Evolutionary conservation across 2,888 invertebrate species (phyloP).

Genomic region (Leptopilina syphax): DNA sequence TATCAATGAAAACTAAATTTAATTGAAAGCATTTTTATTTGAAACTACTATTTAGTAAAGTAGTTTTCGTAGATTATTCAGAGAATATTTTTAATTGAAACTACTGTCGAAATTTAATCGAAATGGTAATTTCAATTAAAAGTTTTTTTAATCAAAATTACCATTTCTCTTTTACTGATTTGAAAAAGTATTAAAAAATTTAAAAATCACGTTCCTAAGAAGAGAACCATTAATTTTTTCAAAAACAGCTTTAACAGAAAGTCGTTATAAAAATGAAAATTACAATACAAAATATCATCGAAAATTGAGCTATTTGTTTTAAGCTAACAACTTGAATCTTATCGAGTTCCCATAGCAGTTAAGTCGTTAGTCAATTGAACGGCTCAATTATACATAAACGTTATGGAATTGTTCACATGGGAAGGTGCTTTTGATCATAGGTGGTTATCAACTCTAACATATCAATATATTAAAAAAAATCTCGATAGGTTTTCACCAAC

Average conservation of each 20-base stretch:
- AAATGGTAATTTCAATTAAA: too few species aligned
- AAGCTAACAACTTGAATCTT: conserved; percentile 24
- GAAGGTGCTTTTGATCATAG: conserved; percentile 18
- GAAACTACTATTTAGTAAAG: too few species aligned
- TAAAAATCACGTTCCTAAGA: too few species aligned
- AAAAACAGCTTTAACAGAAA: conserved; percentile 1
- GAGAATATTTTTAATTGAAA: too few species aligned
- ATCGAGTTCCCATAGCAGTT: conserved; percentile 30
- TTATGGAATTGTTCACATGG: conserved; percentile 32
- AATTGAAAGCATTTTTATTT: too few species aligned
- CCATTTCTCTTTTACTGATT: too few species aligned
- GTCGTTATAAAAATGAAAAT: conserved; percentile 30
- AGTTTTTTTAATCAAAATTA: too few species aligned
- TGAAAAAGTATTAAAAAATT: too few species aligned
- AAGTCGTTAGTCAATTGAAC: conserved; percentile 39
- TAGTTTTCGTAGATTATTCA: too few species aligned
- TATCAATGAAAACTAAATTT: too few species aligned
- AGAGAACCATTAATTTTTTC: not conserved
- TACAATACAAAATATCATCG: conserved; percentile 18
- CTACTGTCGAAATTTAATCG: too few species aligned
- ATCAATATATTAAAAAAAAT: not conserved
- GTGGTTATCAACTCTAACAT: conserved; percentile 8
- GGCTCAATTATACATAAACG: conserved; percentile 39
- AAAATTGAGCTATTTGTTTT: conserved; percentile 37
- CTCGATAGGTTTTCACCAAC: not conserved